Percentiles rank a stretch among this genome's conserved stretches.
Conservation (phyloP, 2,888 invertebrate species). For the Abrostola tripartita region DNA sequence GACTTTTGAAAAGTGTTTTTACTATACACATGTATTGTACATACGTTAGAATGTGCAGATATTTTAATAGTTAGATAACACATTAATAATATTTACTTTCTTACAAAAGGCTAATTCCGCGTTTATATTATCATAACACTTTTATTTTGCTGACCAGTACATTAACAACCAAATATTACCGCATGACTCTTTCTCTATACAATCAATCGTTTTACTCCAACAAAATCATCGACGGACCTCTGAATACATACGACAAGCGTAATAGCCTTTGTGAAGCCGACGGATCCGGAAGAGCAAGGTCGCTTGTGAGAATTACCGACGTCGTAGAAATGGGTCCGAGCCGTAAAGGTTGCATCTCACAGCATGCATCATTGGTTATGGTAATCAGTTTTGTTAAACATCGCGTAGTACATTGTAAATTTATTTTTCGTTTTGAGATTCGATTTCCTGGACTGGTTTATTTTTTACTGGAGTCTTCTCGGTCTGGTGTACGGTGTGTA, state of each 20-base stretch:
- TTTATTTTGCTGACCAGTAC: too few species aligned
- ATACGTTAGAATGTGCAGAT: too few species aligned
- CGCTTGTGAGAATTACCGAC: conserved; percentile 54
- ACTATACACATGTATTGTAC: too few species aligned
- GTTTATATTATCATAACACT: too few species aligned
- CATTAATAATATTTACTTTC: too few species aligned
- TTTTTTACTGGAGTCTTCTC: background rate
- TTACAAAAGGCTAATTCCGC: too few species aligned
- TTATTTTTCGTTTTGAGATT: conserved; percentile 23
- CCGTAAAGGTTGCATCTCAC: conserved; percentile 38
- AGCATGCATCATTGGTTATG: conserved; percentile 39
- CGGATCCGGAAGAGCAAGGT: conserved; percentile 73
- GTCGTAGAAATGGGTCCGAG: conserved; percentile 50
- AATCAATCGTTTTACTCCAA: background rate
- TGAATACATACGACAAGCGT: conserved; percentile 56
- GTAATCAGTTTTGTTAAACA: conserved; percentile 36
- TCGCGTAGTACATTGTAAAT: conserved; percentile 12
- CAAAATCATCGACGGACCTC: conserved; percentile 43
- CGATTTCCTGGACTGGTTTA: conserved; percentile 15
- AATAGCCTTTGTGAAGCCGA: conserved; percentile 60
- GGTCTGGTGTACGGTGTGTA: background rate
- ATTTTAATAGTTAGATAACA: too few species aligned
- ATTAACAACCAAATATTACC: background rate
- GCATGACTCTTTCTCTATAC: background rate
- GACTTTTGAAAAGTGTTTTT: too few species aligned